Conservation (phyloP, 2,797 vertebrate genomes). For the Pseudochromis fuscus region DNA sequence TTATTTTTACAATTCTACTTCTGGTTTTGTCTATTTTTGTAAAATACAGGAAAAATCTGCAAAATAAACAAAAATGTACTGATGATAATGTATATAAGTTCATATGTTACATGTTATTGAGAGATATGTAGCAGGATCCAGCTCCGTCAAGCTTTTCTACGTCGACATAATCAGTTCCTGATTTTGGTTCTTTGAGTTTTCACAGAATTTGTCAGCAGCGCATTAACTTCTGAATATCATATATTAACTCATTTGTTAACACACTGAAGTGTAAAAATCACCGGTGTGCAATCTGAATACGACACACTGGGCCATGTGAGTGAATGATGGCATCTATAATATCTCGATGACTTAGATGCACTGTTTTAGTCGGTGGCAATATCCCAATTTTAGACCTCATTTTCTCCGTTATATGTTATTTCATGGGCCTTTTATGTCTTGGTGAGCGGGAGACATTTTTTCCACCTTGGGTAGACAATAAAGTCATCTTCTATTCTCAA, state of each 20-base stretch:
- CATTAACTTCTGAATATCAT: background rate
- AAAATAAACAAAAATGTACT: too few relatives aligned
- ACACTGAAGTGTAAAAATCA: slow-evolving; percentile 5
- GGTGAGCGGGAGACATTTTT: slow-evolving; percentile 1
- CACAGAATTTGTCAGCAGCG: too few relatives aligned
- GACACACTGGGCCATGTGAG: background rate
- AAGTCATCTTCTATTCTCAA: slow-evolving; percentile 25
- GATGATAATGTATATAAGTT: too few relatives aligned
- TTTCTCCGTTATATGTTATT: slow-evolving; percentile 15
- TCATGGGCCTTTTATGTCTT: slow-evolving; percentile 3
- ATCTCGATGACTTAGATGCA: background rate
- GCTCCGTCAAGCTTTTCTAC: too few relatives aligned
- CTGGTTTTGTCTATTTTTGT: too few relatives aligned
- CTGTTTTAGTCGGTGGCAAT: slow-evolving; percentile 5
- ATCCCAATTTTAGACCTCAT: slow-evolving; percentile 16
- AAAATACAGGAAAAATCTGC: too few relatives aligned
- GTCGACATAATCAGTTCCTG: too few relatives aligned
- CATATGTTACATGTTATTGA: too few relatives aligned
- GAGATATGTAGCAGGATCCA: too few relatives aligned
- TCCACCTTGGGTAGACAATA: slow-evolving; percentile 15
- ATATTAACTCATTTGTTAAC: background rate
- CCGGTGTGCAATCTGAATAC: background rate
- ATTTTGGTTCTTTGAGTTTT: too few relatives aligned
- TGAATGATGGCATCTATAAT: background rate
- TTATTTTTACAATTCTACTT: too few relatives aligned